Percentiles rank a stretch among this genome's conserved stretches.
These are phyloP conservation scores for Todiramphus saurophagus DNA, from an alignment of 2,113 vertebrate species.

Conservation along the genomic window DNA sequence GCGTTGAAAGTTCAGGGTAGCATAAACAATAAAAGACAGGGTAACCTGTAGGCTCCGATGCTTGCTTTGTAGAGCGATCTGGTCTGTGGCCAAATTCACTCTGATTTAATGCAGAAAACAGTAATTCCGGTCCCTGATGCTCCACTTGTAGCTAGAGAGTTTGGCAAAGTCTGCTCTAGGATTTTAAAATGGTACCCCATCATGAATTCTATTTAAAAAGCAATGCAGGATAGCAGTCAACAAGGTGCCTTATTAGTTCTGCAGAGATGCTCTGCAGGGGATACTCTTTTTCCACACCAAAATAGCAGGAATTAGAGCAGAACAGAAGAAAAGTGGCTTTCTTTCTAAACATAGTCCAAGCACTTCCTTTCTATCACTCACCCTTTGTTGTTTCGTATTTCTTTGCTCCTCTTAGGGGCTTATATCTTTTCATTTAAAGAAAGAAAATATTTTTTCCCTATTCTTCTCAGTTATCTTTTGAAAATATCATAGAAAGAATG, in stretches of 20 bases:
- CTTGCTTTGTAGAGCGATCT: background rate
- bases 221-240: background rate
- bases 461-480: background rate
- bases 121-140: background rate
- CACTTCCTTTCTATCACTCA: background rate
- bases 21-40: background rate
- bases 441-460: background rate
- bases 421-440: background rate
- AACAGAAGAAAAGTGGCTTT: background rate
- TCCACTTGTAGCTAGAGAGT: background rate
- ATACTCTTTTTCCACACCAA: background rate
- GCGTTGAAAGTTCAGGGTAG: background rate
- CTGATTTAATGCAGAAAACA: background rate
- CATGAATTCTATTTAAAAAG: slow-evolving; percentile 21
- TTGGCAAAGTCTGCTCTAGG: background rate
- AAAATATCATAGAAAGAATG: background rate
- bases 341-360: background rate
- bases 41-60: background rate
- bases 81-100: background rate
- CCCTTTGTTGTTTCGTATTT: background rate
- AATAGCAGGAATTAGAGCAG: background rate
- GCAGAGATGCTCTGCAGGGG: background rate
- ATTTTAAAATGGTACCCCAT: background rate
- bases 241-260: slow-evolving; percentile 16
- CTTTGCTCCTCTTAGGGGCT: background rate